phyloP scores from a whole-genome alignment of 2,113 vertebrate genomes.

The Gasterosteus nipponicus region DNA sequence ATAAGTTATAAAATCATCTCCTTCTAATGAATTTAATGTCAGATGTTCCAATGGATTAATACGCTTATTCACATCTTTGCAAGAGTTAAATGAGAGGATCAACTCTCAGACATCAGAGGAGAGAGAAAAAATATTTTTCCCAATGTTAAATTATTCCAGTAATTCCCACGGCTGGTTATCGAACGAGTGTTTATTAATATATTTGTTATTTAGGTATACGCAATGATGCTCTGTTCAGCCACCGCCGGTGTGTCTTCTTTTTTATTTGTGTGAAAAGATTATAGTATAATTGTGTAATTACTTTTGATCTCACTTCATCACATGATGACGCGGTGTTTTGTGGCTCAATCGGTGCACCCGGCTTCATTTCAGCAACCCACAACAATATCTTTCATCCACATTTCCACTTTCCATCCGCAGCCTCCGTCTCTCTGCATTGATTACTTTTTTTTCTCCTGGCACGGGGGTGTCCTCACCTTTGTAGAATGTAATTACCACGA shows the following conservation, averaged over 20 bases:
- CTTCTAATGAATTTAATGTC: background rate
- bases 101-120: background rate
- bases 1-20: background rate
- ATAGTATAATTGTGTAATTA: background rate
- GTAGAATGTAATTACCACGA: conserved; percentile 64
- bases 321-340: conserved; percentile 5
- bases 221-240: background rate
- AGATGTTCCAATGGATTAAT: background rate
- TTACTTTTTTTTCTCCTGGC: conserved; percentile 36
- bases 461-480: conserved; percentile 57
- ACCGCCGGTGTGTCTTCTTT: background rate
- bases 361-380: conserved; percentile 30
- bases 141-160: conserved; percentile 1
- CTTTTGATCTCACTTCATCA: conserved; percentile 1
- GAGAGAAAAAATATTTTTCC: background rate
- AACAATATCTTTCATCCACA: conserved; percentile 41
- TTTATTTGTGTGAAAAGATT: background rate
- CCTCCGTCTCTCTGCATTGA: conserved; percentile 30
- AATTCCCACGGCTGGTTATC: background rate
- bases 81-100: background rate
- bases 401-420: conserved; percentile 35
- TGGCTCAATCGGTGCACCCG: background rate
- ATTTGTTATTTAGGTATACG: background rate
- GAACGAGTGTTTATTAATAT: background rate
- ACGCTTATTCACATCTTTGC: background rate